Evolutionary conservation across 2,797 vertebrate genomes (phyloP), one percentile per base, ranked within the genome.

Genomic region (Chloroceryle amazona): DNA sequence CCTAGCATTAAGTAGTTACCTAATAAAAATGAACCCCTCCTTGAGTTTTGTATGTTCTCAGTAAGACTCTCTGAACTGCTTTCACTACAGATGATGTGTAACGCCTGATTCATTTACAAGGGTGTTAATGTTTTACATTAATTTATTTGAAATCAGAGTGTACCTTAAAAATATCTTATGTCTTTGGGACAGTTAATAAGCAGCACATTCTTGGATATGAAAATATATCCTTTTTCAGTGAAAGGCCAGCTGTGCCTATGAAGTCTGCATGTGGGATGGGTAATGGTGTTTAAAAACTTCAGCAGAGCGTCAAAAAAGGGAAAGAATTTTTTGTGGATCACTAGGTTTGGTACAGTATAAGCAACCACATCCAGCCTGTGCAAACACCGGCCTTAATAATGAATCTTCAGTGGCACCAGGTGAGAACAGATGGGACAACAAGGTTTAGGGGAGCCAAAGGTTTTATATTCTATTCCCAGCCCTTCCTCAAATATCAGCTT

Each of bases 241-340:
- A 83, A 94, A 94, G 92, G 37, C 23, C 75, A 88, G n/a, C 72
- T 44, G 5, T 88, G 49, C 68, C 47, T 70, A 57, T 10, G 2
- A 90, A 55, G 54, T 72, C 55, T 79, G 11, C 1, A 3, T 0
- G 3, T 73, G 51, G 75, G 52, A 81, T 55, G 65, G 72, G 79
- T 84, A 94, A 93, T 47, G 41, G 41, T 66, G 39, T 60, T 91
- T 85, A 78, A 94, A 92, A 91, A 26, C 52, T 81, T 92, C 75
- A 46, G n/a, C 15, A 42, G 31, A 52, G 21, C 4, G 0, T 92
- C 76, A 94, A 54, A 54, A 57, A 82, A 85, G 29, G 33, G 47
- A 73, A 68, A 61, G 17, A 61, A 74, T 71, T 85, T 89, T 89
- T 44, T 85, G 21, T 61, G 33, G 3, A 35, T 89, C 1, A 0